Evolutionary conservation across 2,888 invertebrate genomes (phyloP), one percentile per base, ranked within the genome.

Genomic region (Chrysolina oricalcia): DNA sequence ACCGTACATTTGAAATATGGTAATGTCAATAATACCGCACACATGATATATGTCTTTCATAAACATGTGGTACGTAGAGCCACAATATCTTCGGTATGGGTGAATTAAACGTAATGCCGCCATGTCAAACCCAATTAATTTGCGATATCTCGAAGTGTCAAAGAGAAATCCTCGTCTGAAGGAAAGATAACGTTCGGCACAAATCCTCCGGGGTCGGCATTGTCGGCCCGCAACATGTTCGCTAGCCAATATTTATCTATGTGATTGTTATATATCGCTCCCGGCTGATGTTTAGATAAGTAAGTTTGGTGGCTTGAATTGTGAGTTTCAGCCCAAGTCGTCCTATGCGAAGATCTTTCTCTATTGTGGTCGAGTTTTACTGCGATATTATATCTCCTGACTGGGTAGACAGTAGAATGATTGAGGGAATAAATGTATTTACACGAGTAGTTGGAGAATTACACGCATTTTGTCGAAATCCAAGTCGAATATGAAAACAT

Each of bases 231-330:
- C 53, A 53, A 17, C 53, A 53, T 11, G 13, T 53, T 53, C 53
- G 10, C 53, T 19, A 21, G 19, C 53, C 23, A 53, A 53, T 53
- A 53, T 53, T 53, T 53, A 53, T 53, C 53, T 53, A 21, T 53
- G 53, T 21, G 21, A 53, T 53, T 11, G 53, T 53, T 53, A 21
- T 53, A 53, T 53, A 53, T 53, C 21, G 53, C 21, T 21, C 21
- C 21, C 19, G 53, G 53, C 53, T 53, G 53, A 53, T 53, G 53
- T 53, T 53, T 11, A 13, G 23, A 53, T 53, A 53, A 53, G 53
- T 53, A 21, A 21, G 53, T 53, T 53, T 53, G 53, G 53, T 21
- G 5, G 23, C 21, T 53, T 53, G 53, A 53, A 53, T 53, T 53
- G 21, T 53, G 10, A 53, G 21, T 21, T 21, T 53, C 53, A 23